Conservation (phyloP, 2,888 invertebrate genomes). For the Zygogramma bicolorata region DNA sequence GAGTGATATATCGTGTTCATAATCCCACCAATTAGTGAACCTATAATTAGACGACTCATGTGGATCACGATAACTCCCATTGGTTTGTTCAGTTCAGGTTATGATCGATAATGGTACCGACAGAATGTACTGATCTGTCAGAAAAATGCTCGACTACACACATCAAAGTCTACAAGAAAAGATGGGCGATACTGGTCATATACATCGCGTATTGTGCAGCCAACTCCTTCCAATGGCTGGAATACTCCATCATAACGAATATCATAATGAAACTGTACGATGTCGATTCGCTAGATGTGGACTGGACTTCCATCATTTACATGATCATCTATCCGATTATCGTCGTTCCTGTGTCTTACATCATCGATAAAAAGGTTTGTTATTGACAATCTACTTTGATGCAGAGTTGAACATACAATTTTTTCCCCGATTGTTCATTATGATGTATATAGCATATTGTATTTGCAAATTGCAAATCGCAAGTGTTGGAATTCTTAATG, state of each 20-base stretch:
- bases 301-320: constrained; percentile 97
- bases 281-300: constrained; percentile 79
- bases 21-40: no score
- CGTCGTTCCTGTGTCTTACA: constrained; percentile 95
- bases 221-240: constrained; percentile 96
- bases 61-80: background rate
- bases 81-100: background rate
- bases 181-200: constrained; percentile 87
- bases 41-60: background rate
- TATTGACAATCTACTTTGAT: no score
- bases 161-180: constrained; percentile 75
- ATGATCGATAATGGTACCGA: constrained; percentile 14
- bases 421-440: no score
- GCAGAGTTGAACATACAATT: no score
- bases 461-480: no score
- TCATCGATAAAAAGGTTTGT: constrained; percentile 91
- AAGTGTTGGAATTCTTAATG: no score
- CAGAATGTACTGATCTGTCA: constrained; percentile 32
- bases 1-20: no score
- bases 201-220: constrained; percentile 89
- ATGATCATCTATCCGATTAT: constrained; percentile 96
- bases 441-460: no score
- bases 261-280: constrained; percentile 82
- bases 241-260: constrained; percentile 92
- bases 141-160: constrained; percentile 13